Evolutionary conservation across 2,888 invertebrate genomes (phyloP).

Genomic region (Coenonympha glycerion): DNA sequence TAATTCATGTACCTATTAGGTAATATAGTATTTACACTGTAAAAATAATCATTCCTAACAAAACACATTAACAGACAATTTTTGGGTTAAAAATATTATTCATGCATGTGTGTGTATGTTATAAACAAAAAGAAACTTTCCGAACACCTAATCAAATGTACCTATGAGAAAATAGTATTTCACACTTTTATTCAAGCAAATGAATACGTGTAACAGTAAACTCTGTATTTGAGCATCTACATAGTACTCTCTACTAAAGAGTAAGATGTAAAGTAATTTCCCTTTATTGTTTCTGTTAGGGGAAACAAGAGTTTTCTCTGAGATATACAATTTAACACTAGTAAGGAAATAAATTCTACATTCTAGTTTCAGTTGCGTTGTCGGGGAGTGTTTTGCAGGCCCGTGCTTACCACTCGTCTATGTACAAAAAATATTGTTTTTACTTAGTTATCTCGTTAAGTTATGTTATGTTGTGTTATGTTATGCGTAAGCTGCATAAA

Average conservation of each 20-base stretch:
- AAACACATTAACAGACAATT: too few relatives aligned
- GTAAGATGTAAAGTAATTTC: conserved; percentile 1
- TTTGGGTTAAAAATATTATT: neutral
- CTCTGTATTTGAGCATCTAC: neutral
- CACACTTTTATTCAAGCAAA: too few relatives aligned
- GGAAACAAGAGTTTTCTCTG: conserved; percentile 2
- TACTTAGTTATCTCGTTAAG: too few relatives aligned
- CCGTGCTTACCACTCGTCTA: neutral
- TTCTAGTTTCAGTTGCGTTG: neutral
- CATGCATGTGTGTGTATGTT: too few relatives aligned
- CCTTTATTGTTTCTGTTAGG: conserved; percentile 5
- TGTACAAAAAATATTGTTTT: neutral
- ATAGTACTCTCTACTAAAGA: neutral
- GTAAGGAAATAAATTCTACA: neutral
- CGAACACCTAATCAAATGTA: too few relatives aligned
- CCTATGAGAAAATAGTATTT: too few relatives aligned
- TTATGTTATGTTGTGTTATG: too few relatives aligned
- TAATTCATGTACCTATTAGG: too few relatives aligned
- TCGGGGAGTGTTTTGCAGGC: neutral
- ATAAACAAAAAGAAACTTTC: too few relatives aligned
- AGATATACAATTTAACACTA: conserved; percentile 3
- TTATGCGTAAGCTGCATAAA: too few relatives aligned
- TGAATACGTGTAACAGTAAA: neutral
- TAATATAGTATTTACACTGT: too few relatives aligned
- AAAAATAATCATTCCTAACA: too few relatives aligned